A percentile compares a stretch with the other conserved stretches of the same genome.
phyloP scores from a whole-genome alignment of 2,888 invertebrate genomes.

The Dione juno region DNA sequence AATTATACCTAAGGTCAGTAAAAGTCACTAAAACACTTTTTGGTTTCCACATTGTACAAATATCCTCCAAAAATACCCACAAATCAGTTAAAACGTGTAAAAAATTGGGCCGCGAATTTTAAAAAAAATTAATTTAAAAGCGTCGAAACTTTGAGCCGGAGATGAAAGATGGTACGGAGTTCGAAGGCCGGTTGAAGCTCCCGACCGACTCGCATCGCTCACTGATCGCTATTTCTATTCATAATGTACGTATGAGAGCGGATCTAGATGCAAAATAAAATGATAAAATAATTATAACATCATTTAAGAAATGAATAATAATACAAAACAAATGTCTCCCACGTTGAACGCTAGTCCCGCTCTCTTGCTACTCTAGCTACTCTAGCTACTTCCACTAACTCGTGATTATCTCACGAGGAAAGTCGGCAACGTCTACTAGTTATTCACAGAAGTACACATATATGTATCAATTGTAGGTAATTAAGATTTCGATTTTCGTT shows the following conservation, averaged over 20 bases:
- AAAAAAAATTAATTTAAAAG: constrained; percentile 45
- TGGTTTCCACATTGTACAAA: constrained; percentile 75
- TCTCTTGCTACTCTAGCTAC: not conserved
- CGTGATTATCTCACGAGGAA: not conserved
- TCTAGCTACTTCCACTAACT: not conserved
- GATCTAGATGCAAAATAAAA: not conserved
- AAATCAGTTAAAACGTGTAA: constrained; percentile 41
- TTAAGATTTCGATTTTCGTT: not conserved
- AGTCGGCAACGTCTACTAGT: constrained; percentile 5
- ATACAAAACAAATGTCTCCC: not conserved
- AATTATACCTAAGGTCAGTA: constrained; percentile 44
- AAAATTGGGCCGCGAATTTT: constrained; percentile 43
- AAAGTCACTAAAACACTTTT: constrained; percentile 69
- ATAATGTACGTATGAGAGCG: constrained; percentile 15
- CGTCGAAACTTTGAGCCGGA: constrained; percentile 50
- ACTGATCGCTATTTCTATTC: constrained; percentile 5
- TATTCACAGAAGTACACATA: constrained; percentile 1
- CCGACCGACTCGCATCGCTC: constrained; percentile 40
- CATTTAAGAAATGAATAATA: not conserved
- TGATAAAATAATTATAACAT: not conserved
- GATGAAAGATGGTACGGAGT: constrained; percentile 16
- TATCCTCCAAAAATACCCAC: constrained; percentile 68
- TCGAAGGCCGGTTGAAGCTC: constrained; percentile 49
- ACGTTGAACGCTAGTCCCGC: constrained; percentile 1
- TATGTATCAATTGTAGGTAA: too few relatives aligned